Base-by-base conservation (phyloP, 2,113 vertebrate genomes). In the Microtus richardsoni region DNA sequence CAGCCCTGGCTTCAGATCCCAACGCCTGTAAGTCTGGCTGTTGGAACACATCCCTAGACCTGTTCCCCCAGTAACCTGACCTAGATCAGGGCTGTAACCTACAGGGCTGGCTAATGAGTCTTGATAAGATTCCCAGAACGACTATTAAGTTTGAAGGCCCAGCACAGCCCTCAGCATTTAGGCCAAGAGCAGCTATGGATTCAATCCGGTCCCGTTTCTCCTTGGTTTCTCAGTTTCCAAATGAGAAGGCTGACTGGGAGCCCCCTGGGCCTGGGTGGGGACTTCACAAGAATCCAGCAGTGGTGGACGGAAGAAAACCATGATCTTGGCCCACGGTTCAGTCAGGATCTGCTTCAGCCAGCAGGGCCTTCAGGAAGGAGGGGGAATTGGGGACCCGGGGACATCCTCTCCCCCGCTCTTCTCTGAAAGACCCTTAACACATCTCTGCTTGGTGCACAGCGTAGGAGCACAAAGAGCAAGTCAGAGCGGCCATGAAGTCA, bases 381-480 rank as follows among this genome's bases (percentile, higher is more conserved):
- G 84, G 28, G 28, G 17, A n/a, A 28, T 64, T 30, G 24, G 84
- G 39, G 30, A 36, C 3, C 44, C 60, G 41, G 66, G 80, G 13
- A 88, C 16, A 62, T 52, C 60, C 68, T 86, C 60, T 73, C 52
- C 28, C 75, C 60, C 11, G 58, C 30, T 94, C 80, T 73, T 36
- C 22, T 89, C 52, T 94, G 84, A 93, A 82, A 97, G 91, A 47
- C 39, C 88, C 41, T 89, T 60, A 77, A 52, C 71, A 74, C 41
- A 33, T 91, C 85, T 93, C 88, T 78, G 92, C 93, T 91, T 80
- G 80, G 93, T 39, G 49, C 36, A 73, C 62, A 68, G 49, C 64
- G 3, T 44, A 87, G 66, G 71, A 89, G 47, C 92, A 98, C 95
- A 97, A 97, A 97, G 96, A 91, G 68, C 88, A 95, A 96, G 88